Evolutionary conservation across 2,888 invertebrate genomes (phyloP).

Genomic region (Pristionchus arcanus): DNA sequence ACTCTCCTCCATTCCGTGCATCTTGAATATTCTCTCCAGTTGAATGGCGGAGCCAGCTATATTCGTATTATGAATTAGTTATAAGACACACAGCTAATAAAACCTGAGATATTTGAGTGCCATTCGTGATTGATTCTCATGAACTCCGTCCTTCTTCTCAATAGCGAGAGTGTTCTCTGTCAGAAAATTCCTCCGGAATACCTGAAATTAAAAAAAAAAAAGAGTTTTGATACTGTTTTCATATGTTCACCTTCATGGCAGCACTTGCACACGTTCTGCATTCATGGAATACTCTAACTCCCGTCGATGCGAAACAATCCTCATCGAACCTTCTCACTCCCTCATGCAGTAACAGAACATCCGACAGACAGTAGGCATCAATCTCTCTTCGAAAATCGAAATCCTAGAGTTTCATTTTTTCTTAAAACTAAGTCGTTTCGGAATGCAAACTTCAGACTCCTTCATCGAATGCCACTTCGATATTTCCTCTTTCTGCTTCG

Average conservation of each 20-base stretch:
- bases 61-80: background rate
- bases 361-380: background rate
- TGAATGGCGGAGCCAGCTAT: background rate
- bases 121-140: conserved; percentile 13
- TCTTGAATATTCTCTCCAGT: conserved; percentile 23
- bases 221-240: no score
- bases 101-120: background rate
- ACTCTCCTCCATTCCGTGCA: background rate
- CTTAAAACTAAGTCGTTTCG: no score
- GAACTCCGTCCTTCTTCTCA: background rate
- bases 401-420: no score
- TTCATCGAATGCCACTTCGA: conserved; percentile 7
- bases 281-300: conserved; percentile 33
- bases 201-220: background rate
- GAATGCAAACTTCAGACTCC: no score
- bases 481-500: background rate
- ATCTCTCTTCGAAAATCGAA: background rate
- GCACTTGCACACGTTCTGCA: conserved; percentile 5
- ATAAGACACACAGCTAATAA: background rate
- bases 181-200: conserved; percentile 1
- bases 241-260: background rate
- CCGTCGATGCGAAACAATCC: background rate
- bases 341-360: conserved; percentile 25
- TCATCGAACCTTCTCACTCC: conserved; percentile 41
- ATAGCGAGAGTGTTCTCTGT: background rate